Base-by-base conservation (phyloP, 2,888 invertebrate species). In the Apomyelois bistriatella region DNA sequence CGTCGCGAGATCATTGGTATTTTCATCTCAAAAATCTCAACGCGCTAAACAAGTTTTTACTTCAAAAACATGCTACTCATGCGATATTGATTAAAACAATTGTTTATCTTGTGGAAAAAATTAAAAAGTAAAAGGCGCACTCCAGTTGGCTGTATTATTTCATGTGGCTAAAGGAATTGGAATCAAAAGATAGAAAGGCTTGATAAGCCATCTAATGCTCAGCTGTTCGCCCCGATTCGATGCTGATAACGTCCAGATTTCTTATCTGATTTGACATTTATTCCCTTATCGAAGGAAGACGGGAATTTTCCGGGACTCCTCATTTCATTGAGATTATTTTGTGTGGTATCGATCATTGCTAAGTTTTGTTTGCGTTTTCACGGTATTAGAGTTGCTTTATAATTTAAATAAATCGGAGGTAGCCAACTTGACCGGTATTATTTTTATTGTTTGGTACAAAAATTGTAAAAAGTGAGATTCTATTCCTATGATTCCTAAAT, bases 231-330 rank as follows among this genome's bases (percentile, higher is more conserved):
- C 22, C 41, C 46, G 46, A 46, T 46, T 32, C 32, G 46, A 32
- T 13, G 13, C 32, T 16, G 54, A 57, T 58, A 57, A 50, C 54
- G 53, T 49, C 46, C 15, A 49, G 53, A 55, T 56, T 41, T 12
- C 22, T 52, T 54, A 54, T 52, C 56, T 16, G 48, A 9, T 47
- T 32, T 55, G 55, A 51, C 55, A 51, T 56, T 57, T 53, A 55
- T 54, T 57, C 32, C 46, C 16, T 46, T 46, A 46, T 46, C 46
- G 46, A 5, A 22, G 22, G 32, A 32, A 41, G 46, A 16, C 30
- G 16, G 32, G 10, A 46, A 46, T 46, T 46, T 46, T 32, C 46
- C 10, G 46, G 32, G 46, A 46, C 46, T 46, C 32, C 42, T 42
- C 43, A 30, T 43, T 43, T 46, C 46, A 12, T 32, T 46, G 10